These are phyloP conservation scores for Lysiphlebus fabarum DNA, from an alignment of 1,140 invertebrate genomes.

Conservation along the genomic window DNA sequence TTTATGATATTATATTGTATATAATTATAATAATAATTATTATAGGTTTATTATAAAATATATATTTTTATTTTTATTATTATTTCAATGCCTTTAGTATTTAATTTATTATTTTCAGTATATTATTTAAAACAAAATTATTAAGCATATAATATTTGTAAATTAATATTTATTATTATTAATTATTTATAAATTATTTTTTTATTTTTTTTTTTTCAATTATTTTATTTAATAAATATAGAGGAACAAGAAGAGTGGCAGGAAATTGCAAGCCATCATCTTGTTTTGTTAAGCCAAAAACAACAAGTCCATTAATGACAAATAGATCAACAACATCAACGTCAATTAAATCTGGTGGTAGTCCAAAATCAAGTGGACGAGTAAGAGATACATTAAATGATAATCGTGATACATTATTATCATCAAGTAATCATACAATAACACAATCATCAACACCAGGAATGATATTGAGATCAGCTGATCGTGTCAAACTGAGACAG, in stretches of 20 bases:
- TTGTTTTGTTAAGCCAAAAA: conserved; percentile 44
- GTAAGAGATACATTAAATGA: conserved; percentile 37
- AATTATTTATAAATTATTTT: neutral
- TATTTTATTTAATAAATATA: conserved; percentile 38
- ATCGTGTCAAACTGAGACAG: conserved; percentile 50
- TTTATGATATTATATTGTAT: too few relatives aligned
- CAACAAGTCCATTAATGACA: conserved; percentile 30
- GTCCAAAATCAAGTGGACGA: conserved; percentile 46
- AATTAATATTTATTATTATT: too few relatives aligned
- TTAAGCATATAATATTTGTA: too few relatives aligned
- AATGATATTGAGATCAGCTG: conserved; percentile 51
- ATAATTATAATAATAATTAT: too few relatives aligned
- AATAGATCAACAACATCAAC: conserved; percentile 27
- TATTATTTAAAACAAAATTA: too few relatives aligned
- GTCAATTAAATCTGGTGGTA: conserved; percentile 31
- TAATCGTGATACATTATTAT: conserved; percentile 37
- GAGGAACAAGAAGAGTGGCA: conserved; percentile 44
- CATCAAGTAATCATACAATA: conserved; percentile 36
- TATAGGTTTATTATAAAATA: too few relatives aligned
- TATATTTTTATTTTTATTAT: too few relatives aligned
- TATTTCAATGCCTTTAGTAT: too few relatives aligned
- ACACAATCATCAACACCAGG: conserved; percentile 41
- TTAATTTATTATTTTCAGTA: too few relatives aligned
- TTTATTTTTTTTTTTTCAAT: conserved; percentile 21
- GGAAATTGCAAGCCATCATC: conserved; percentile 42